These are phyloP conservation scores for Mus pahari DNA, from an alignment of 2,113 vertebrate species.

Conservation along the genomic window DNA sequence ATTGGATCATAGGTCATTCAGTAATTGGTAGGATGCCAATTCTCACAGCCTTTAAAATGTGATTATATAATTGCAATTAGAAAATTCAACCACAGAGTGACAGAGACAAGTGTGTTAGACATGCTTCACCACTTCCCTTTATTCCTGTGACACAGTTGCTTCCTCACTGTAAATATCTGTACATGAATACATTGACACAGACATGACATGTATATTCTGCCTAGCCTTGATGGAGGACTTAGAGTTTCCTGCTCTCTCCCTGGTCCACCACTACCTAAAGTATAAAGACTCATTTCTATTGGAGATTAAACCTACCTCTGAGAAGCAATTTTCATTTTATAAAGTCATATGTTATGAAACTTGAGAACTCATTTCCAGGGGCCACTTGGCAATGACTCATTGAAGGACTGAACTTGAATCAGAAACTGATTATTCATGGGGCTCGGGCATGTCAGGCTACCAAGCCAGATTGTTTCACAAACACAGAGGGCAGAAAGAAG, in stretches of 20 bases:
- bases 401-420: neutral
- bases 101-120: neutral
- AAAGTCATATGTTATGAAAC: conserved; percentile 50
- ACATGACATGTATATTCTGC: neutral
- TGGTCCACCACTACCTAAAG: neutral
- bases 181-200: neutral
- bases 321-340: conserved; percentile 65
- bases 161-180: neutral
- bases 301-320: conserved; percentile 44
- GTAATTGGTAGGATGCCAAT: neutral
- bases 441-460: neutral
- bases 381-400: conserved; percentile 40
- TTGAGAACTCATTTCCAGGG: conserved; percentile 28
- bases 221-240: neutral
- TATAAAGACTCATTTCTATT: neutral
- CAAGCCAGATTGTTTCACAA: neutral
- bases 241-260: neutral
- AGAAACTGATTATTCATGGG: neutral
- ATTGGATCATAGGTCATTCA: conserved; percentile 7
- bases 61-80: conserved; percentile 50
- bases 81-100: neutral
- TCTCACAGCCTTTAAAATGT: conserved; percentile 36
- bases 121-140: neutral
- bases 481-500: neutral
- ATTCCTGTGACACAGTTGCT: conserved; percentile 5